Percentiles rank a stretch among this genome's conserved stretches.
Evolutionary conservation across 2,113 vertebrate species (phyloP).

Genomic region (Phalacrocorax brasilianus): DNA sequence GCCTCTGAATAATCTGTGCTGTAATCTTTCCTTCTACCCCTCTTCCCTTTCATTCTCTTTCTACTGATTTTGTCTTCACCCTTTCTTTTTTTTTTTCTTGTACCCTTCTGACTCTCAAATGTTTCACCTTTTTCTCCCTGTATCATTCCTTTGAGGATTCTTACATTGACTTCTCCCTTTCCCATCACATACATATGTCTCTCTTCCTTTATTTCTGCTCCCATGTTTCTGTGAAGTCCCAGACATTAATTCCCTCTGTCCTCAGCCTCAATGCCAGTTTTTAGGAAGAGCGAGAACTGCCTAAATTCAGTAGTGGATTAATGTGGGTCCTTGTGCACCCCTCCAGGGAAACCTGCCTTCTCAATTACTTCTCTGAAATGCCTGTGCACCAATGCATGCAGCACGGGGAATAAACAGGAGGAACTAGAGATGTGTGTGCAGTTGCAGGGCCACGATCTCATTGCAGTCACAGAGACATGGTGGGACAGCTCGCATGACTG

Average conservation of each 20-base stretch:
- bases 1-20: neutral
- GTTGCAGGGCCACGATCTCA: no score
- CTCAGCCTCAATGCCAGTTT: neutral
- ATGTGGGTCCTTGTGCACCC: no score
- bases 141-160: neutral
- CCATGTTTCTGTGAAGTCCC: neutral
- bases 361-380: no score
- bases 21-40: neutral
- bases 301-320: neutral
- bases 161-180: neutral
- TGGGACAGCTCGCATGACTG: no score
- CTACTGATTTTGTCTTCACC: neutral
- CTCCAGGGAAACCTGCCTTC: no score
- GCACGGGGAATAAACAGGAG: no score
- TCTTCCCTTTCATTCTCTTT: neutral
- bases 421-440: no score
- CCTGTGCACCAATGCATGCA: no score
- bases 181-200: neutral
- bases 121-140: neutral
- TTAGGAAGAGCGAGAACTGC: neutral
- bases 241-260: neutral
- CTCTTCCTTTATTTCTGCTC: neutral
- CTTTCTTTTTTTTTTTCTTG: neutral
- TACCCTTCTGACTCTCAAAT: neutral
- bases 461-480: no score